phyloP scores from a whole-genome alignment of 2,797 vertebrate genomes.

The Enteromius trimaculatus region DNA sequence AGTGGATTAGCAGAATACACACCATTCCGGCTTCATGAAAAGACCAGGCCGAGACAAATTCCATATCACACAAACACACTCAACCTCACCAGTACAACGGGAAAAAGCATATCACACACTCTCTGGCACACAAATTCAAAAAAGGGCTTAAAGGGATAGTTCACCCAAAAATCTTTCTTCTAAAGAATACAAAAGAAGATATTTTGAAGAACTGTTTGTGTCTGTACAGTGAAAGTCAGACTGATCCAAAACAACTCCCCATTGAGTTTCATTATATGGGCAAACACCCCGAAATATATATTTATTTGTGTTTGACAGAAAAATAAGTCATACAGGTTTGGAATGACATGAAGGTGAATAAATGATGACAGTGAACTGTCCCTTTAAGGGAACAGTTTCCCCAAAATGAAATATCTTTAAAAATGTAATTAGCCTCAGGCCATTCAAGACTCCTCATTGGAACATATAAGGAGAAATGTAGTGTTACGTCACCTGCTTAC shows the following conservation, averaged over 20 bases:
- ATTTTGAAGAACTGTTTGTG: constrained; percentile 3
- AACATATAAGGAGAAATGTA: not conserved
- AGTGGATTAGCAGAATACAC: constrained; percentile 50
- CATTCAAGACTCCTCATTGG: not conserved
- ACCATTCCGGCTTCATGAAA: constrained; percentile 43
- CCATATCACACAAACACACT: constrained; percentile 43
- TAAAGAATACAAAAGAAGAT: constrained; percentile 16
- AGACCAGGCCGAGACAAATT: constrained; percentile 35
- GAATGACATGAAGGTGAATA: not conserved
- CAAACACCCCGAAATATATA: not conserved
- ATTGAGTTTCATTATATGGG: not conserved
- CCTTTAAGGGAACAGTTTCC: not conserved
- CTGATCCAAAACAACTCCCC: not conserved
- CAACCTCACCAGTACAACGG: constrained; percentile 19
- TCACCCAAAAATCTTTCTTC: constrained; percentile 4
- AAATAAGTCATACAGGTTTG: not conserved
- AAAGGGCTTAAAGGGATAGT: constrained; percentile 24
- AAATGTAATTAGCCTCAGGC: not conserved
- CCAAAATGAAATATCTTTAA: not conserved
- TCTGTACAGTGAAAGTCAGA: constrained; percentile 22
- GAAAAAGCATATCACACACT: constrained; percentile 40
- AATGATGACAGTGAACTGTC: not conserved
- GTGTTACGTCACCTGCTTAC: not conserved
- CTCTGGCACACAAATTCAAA: constrained; percentile 29
- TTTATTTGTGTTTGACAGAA: not conserved